phyloP scores from a whole-genome alignment of 2,797 vertebrate genomes.

The Mastacembelus armatus region DNA sequence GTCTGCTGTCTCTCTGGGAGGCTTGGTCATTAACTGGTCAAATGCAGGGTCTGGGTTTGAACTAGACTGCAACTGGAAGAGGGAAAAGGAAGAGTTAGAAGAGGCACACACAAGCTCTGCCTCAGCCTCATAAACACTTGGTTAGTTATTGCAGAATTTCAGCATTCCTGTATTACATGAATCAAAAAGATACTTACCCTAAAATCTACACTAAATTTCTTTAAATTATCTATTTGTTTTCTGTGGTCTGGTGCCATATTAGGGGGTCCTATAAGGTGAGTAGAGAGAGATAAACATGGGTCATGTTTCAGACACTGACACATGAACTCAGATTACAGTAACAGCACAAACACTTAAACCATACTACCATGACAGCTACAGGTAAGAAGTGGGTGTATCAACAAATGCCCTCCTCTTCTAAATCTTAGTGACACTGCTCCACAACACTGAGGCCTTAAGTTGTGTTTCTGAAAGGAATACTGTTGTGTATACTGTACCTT shows the following conservation, averaged over 20 bases:
- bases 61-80: conserved; percentile 93
- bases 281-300: conserved; percentile 7
- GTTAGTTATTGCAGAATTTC: background rate
- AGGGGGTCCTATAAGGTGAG: conserved; percentile 86
- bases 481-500: conserved; percentile 85
- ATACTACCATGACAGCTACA: background rate
- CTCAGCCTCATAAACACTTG: background rate
- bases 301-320: background rate
- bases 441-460: no score
- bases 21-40: conserved; percentile 92
- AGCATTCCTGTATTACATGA: background rate
- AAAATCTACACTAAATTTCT: conserved; percentile 99
- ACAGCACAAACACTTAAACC: background rate
- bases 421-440: background rate
- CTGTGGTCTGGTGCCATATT: conserved; percentile 94
- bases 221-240: conserved; percentile 99
- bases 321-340: background rate
- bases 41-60: conserved; percentile 89
- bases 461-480: background rate
- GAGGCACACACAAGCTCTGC: background rate
- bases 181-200: conserved; percentile 88
- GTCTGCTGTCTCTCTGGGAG: conserved; percentile 88
- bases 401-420: background rate
- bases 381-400: background rate
- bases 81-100: background rate